Base-by-base conservation (phyloP, 2,797 vertebrate genomes). In the Myotis vivesi region DNA sequence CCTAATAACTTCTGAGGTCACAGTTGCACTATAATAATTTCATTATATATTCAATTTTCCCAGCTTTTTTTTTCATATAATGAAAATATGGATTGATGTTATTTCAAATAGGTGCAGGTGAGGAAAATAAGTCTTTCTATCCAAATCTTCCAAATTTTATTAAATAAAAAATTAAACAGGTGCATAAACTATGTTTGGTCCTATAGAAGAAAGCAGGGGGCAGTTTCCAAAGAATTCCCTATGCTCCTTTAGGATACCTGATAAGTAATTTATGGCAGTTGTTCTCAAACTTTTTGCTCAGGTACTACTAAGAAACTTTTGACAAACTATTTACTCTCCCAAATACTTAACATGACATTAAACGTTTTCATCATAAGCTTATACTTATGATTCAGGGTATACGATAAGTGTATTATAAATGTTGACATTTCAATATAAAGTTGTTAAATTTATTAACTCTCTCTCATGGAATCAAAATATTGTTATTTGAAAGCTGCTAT, bases 331-430 rank as follows among this genome's bases (percentile, higher is more conserved):
- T 68, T 69, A 51, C 15, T 82, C 23, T 33, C 12, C 89, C 44
- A 77, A 7, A 10, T 38, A 77, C 16, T 80, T 64, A 87, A 66
- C 15, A 81, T 81, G 30, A 88, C 5, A 91, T 77, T 93, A 89
- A 84, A 93, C 51, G 2, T 84, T 84, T 95, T 86, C 44, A 82
- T 80, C 9, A 89, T 66, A 64, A 89, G 12, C 53, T 55, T 82
- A 80, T 77, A 33, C 19, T 91, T 93, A 64, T 44, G 16, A 20
- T 55, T 76, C 22, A 86, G 8, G 46, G 17, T 49, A n/a, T 5
- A 80, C 94, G 89, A 73, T 86, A 81, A 77, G 30, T 85, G 13
- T 2, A 51, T 94, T 91, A 72, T 84, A 87, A 76, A 75, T 76
- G 11, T 33, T 92, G 33, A n/a, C 12, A 41, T 94, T 87, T 87